Base-by-base conservation (phyloP, 1,140 invertebrate genomes). In the Panonychus citri region DNA sequence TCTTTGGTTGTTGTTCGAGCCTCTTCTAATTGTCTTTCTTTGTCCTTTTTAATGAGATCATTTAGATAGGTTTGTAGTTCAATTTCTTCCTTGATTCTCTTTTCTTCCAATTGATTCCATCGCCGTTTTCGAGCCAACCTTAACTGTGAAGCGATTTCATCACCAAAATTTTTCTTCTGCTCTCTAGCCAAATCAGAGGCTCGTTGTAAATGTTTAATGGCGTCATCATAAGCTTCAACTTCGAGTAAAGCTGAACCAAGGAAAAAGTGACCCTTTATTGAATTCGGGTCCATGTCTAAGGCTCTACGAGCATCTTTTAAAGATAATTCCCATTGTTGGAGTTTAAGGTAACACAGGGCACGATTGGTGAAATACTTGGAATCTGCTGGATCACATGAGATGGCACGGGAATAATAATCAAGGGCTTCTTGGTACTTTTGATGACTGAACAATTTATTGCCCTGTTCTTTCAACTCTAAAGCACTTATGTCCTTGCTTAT, bases 251-350 rank as follows among this genome's bases (percentile, higher is more conserved):
- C 85, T 66, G 91, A 81, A 21, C 93, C 91, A 50, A 94, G 69
- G 65, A 96, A 96, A 69, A 94, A 95, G 65, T 96, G 90, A 3
- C 85, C 90, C 67, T 97, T 95, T 2, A 96, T 81, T 56, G 85
- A 73, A 66, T 79, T 82, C 0, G 78, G 76, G 67, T 91, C 86
- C 62, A 89, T 78, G 63, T 91, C 87, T n/a, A 91, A 68, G 3
- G 86, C 85, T 40, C 81, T 72, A 53, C 82, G 75, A 67, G 85
- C 91, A 66, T 96, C 91, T 63, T 86, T 82, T 65, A 82, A 81
- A 3, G 85, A 83, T 3, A 79, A 74, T 49, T 91, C 84, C 85
- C 85, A 97, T 65, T 82, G 76, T 67, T 88, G 83, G 53, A 91
- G 70, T 62, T 75, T 75, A 13, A 96, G 70, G 64, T 93, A 80